Conservation (phyloP, 2,888 invertebrate species). For the Dynastes hyllus region DNA sequence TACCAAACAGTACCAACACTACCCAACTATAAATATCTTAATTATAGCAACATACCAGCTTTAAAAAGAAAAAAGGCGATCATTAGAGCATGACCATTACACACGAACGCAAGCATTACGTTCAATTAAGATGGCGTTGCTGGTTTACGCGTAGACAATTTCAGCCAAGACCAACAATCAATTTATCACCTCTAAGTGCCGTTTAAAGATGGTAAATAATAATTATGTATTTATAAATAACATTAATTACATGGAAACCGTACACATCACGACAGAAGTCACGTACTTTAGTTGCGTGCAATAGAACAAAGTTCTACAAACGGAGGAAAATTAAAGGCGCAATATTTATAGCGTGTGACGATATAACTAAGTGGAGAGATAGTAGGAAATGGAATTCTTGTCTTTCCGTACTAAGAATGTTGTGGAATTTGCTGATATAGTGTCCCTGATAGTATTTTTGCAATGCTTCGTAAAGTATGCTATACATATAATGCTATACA, state of each 20-base stretch:
- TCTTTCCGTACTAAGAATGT: no score
- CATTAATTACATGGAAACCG: conserved; percentile 8
- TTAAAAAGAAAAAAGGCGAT: background rate
- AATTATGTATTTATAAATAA: conserved; percentile 26
- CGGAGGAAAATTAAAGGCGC: background rate
- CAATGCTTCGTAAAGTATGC: no score
- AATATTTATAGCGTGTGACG: background rate
- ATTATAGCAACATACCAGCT: conserved; percentile 4
- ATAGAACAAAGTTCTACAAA: background rate
- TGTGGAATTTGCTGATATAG: no score
- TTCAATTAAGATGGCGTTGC: conserved; percentile 1
- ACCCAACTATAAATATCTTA: background rate
- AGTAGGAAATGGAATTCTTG: no score
- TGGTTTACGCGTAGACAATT: conserved; percentile 8
- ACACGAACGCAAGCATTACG: conserved; percentile 12
- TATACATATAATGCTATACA: no score
- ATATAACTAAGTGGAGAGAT: no score
- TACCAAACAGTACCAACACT: no score
- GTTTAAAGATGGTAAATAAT: conserved; percentile 17
- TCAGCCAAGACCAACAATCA: conserved; percentile 21
- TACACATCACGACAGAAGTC: background rate
- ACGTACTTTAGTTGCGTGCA: background rate
- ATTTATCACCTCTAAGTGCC: conserved; percentile 33
- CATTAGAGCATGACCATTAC: conserved; percentile 5
- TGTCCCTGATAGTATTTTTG: no score